Conservation (phyloP, 2,797 vertebrate genomes). For the Picus viridis region DNA sequence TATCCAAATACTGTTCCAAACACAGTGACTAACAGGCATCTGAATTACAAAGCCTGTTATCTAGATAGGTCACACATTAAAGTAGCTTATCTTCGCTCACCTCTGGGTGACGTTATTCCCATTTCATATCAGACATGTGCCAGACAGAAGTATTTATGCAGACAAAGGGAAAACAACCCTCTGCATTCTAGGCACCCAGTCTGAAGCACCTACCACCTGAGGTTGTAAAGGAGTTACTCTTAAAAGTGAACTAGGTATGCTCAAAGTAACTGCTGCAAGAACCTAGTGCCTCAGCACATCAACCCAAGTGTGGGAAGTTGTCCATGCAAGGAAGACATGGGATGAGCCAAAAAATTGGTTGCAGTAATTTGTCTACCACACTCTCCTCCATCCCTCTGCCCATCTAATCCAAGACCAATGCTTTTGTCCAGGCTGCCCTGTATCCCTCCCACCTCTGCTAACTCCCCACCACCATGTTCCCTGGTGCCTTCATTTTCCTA, state of each 20-base stretch:
- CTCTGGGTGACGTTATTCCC: slow-evolving; percentile 33
- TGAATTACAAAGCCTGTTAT: slow-evolving; percentile 24
- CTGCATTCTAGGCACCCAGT: not conserved
- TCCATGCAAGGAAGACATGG: not conserved
- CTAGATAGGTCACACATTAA: slow-evolving; percentile 31
- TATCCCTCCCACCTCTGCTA: not conserved
- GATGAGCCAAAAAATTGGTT: not conserved
- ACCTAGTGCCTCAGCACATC: not conserved
- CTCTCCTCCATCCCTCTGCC: not conserved
- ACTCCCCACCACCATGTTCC: not conserved
- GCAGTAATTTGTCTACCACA: not conserved
- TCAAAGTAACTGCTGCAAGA: not conserved
- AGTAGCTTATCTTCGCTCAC: not conserved
- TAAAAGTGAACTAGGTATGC: not conserved
- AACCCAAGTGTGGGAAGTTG: not conserved
- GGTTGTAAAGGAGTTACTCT: not conserved
- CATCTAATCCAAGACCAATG: not conserved
- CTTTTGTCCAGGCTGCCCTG: not conserved
- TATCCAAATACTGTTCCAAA: not conserved
- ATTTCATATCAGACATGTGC: slow-evolving; percentile 39
- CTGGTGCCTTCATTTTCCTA: not conserved
- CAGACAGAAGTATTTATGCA: slow-evolving; percentile 37
- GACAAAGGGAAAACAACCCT: slow-evolving; percentile 3
- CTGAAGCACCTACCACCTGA: not conserved
- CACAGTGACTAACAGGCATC: not conserved